Conservation (phyloP, 2,888 invertebrate species). For the Cataglyphis cursor region DNA sequence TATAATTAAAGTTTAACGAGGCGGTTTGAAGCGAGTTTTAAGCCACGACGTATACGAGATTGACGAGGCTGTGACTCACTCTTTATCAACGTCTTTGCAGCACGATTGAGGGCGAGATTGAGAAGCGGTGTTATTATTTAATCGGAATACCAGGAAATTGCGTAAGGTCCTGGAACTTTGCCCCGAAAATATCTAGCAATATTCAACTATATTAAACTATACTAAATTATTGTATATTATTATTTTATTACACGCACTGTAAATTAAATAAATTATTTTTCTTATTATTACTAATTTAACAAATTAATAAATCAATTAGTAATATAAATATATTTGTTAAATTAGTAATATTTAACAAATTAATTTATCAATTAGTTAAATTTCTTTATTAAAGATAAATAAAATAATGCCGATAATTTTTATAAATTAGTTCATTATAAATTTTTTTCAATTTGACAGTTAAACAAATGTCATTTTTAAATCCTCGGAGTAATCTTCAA, state of each 20-base stretch:
- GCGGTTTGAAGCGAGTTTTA: not conserved
- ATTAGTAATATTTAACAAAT: not conserved
- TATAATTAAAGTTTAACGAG: conserved; percentile 40
- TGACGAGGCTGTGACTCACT: conserved; percentile 14
- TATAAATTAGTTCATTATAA: not conserved
- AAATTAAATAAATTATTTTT: not conserved
- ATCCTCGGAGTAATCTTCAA: not conserved
- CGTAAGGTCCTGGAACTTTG: conserved; percentile 15
- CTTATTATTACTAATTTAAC: not conserved
- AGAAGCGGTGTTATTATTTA: conserved; percentile 33
- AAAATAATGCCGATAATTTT: not conserved
- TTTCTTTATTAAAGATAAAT: not conserved
- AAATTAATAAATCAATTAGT: not conserved
- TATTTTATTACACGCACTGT: not conserved
- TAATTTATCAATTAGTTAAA: not conserved
- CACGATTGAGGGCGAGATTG: conserved; percentile 16
- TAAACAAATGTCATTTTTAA: not conserved
- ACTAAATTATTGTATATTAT: not conserved
- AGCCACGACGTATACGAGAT: conserved; percentile 1
- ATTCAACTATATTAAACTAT: not conserved
- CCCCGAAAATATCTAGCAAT: not conserved
- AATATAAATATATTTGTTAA: too few relatives aligned
- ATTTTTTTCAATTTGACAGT: not conserved
- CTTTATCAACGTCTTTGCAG: conserved; percentile 15
- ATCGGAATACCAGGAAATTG: conserved; percentile 18